Evolutionary conservation across 2,888 invertebrate genomes (phyloP).

Genomic region (Myopa testacea): DNA sequence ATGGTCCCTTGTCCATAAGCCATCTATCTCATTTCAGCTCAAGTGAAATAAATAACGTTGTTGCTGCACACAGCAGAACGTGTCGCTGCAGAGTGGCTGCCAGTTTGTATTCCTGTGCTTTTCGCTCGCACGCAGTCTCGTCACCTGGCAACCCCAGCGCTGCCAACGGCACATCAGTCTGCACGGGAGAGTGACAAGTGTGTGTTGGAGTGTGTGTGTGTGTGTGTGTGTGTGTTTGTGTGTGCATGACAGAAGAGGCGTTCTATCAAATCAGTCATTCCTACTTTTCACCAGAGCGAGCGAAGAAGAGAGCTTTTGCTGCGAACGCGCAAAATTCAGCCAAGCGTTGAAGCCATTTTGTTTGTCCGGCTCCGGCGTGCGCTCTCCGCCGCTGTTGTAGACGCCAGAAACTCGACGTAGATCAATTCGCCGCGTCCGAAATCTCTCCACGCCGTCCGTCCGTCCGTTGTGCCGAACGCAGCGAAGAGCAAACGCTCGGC

Average conservation of each 20-base stretch:
- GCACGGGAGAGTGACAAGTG: slow-evolving; percentile 54
- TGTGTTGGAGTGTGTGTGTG: slow-evolving; percentile 23
- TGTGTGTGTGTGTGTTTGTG: slow-evolving; percentile 32
- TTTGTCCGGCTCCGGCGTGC: slow-evolving; percentile 11
- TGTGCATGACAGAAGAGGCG: slow-evolving; percentile 67
- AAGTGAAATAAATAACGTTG: slow-evolving; percentile 24
- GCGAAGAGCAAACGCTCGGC: neutral
- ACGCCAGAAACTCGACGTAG: slow-evolving; percentile 1
- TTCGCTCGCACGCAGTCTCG: slow-evolving; percentile 18
- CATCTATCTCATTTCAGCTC: slow-evolving; percentile 34
- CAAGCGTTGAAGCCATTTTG: slow-evolving; percentile 34
- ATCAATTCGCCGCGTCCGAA: slow-evolving; percentile 47
- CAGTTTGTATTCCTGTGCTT: neutral
- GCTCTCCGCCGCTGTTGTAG: neutral
- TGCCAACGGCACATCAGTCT: slow-evolving; percentile 21
- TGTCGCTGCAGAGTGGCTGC: neutral
- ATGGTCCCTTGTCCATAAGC: slow-evolving; percentile 35
- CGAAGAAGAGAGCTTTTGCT: neutral
- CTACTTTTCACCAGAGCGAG: slow-evolving; percentile 52
- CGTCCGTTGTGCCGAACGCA: neutral
- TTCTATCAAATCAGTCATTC: slow-evolving; percentile 68
- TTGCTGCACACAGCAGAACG: neutral
- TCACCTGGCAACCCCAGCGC: slow-evolving; percentile 9
- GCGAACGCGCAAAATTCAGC: slow-evolving; percentile 24
- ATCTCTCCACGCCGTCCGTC: slow-evolving; percentile 1